Evolutionary conservation across 2,113 vertebrate genomes (phyloP).

Genomic region (Zosterops borbonicus): DNA sequence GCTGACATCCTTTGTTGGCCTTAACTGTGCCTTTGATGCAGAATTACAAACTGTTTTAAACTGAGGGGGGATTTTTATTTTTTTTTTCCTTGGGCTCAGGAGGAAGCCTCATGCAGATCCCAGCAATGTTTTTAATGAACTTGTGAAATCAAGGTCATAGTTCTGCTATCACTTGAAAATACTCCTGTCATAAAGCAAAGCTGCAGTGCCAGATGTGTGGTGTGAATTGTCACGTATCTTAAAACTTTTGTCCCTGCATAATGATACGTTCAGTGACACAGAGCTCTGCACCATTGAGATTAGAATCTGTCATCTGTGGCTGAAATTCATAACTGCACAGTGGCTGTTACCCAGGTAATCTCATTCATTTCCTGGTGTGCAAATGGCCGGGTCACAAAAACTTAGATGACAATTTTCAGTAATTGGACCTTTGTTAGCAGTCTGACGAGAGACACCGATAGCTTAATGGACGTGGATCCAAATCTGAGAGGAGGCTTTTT

Average conservation of each 20-base stretch:
- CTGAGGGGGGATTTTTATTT: neutral
- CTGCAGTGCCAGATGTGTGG: conserved; percentile 37
- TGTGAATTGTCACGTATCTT: neutral
- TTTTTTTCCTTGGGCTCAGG: neutral
- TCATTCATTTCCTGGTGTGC: neutral
- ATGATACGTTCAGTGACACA: neutral
- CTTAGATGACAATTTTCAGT: neutral
- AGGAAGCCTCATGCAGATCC: neutral
- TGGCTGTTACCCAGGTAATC: neutral
- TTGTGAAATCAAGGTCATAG: conserved; percentile 46
- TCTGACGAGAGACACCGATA: neutral
- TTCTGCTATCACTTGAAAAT: conserved; percentile 11
- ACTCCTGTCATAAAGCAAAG: neutral
- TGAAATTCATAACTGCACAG: neutral
- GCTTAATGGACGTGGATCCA: neutral
- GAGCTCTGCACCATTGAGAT: conserved; percentile 21
- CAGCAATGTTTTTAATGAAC: conserved; percentile 29
- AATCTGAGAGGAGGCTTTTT: neutral
- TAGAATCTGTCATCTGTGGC: conserved; percentile 54
- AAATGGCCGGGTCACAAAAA: conserved; percentile 22
- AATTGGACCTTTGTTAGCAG: neutral
- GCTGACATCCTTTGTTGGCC: neutral
- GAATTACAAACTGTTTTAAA: conserved; percentile 7
- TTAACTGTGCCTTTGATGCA: neutral
- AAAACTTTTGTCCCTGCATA: conserved; percentile 4